Evolutionary conservation across 2,888 invertebrate species (phyloP).

Genomic region (Anarsia innoxiella): DNA sequence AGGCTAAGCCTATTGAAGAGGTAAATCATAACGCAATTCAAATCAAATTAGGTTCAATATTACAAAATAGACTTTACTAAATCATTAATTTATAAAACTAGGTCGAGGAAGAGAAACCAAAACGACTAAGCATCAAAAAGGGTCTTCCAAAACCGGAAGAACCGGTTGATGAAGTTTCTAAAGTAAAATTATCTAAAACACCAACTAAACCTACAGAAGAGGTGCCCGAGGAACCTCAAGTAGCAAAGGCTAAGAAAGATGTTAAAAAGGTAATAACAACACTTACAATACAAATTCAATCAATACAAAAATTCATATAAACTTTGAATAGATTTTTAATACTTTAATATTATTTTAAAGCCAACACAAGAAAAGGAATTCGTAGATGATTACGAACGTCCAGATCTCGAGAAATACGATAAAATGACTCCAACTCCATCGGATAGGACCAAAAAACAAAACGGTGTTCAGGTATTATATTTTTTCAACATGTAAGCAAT

Average conservation of each 20-base stretch:
- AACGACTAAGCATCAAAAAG: conserved; percentile 57
- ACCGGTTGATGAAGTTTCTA: conserved; percentile 58
- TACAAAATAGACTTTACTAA: neutral
- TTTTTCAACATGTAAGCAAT: too few species aligned
- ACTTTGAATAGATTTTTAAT: neutral
- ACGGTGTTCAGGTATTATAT: conserved; percentile 58
- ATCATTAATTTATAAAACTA: conserved; percentile 20
- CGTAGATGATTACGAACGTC: conserved; percentile 83
- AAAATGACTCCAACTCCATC: conserved; percentile 64
- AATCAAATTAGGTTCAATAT: conserved; percentile 5
- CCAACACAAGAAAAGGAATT: conserved; percentile 68
- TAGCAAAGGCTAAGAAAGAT: conserved; percentile 51
- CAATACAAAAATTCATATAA: neutral
- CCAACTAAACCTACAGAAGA: conserved; percentile 53
- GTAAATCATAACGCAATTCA: conserved; percentile 25
- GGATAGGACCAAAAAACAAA: conserved; percentile 61
- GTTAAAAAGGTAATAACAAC: conserved; percentile 51
- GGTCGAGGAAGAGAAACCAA: conserved; percentile 53
- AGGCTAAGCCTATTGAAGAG: conserved; percentile 49
- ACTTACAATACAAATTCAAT: neutral
- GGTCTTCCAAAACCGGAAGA: conserved; percentile 58
- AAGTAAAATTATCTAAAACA: conserved; percentile 55
- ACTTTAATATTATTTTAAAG: conserved; percentile 33
- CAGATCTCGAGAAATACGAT: conserved; percentile 82
- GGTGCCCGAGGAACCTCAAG: conserved; percentile 52